These are phyloP conservation scores for Atethmia centrago DNA, from an alignment of 2,888 invertebrate genomes.

Conservation along the genomic window DNA sequence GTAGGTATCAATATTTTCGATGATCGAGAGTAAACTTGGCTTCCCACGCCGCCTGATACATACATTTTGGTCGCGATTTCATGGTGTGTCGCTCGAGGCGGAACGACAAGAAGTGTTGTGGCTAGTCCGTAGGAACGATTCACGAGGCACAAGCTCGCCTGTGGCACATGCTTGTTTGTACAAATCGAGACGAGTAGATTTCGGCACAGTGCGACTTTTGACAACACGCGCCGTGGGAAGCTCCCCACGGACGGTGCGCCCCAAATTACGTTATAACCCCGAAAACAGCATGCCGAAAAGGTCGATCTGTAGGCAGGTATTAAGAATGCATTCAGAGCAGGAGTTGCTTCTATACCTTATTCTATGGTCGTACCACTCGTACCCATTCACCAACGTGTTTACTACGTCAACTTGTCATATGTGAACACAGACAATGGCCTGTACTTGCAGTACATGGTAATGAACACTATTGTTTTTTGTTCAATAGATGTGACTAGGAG, in stretches of 20 bases:
- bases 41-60: background rate
- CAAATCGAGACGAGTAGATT: background rate
- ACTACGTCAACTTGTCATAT: slow-evolving; percentile 38
- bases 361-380: slow-evolving; percentile 34
- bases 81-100: background rate
- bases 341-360: background rate
- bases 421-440: slow-evolving; percentile 38
- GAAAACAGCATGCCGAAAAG: background rate
- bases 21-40: background rate
- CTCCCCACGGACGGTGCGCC: no score
- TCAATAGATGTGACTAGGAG: slow-evolving; percentile 54
- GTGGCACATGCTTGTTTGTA: background rate
- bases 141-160: background rate
- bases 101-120: background rate
- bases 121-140: background rate
- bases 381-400: slow-evolving; percentile 12
- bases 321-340: background rate
- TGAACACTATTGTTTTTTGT: slow-evolving; percentile 63
- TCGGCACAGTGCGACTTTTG: background rate
- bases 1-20: background rate
- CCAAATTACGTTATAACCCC: background rate
- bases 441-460: slow-evolving; percentile 42
- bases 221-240: background rate
- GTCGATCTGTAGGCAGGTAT: background rate
- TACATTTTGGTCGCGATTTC: no score